A percentile compares a stretch with the other conserved stretches of the same genome.
phyloP scores from a whole-genome alignment of 2,888 invertebrate species.

The Spodoptera picta region DNA sequence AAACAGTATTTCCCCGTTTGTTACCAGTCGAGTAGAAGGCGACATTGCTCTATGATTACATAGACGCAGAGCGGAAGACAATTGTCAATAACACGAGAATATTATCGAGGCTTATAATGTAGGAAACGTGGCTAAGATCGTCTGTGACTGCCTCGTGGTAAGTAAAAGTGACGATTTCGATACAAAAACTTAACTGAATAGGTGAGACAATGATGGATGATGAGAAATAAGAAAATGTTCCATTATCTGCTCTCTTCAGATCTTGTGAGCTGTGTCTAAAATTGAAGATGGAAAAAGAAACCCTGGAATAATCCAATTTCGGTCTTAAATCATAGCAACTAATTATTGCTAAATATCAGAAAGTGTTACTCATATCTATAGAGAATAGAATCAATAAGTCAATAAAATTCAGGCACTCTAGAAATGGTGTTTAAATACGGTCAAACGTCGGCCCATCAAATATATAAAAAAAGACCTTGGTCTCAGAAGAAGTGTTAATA shows the following conservation, averaged over 20 bases:
- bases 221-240: conserved; percentile 13
- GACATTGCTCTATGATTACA: conserved; percentile 44
- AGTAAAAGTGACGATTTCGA: conserved; percentile 33
- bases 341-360: too few relatives aligned
- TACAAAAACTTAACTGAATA: conserved; percentile 4
- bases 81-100: conserved; percentile 45
- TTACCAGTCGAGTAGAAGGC: conserved; percentile 35
- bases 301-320: too few relatives aligned
- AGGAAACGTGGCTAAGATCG: conserved; percentile 38
- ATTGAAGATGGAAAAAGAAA: not conserved
- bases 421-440: too few relatives aligned
- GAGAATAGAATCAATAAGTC: too few relatives aligned
- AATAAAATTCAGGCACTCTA: too few relatives aligned
- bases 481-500: too few relatives aligned
- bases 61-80: conserved; percentile 46
- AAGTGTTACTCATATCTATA: too few relatives aligned
- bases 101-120: conserved; percentile 12
- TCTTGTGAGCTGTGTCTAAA: not conserved
- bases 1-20: conserved; percentile 36
- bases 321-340: too few relatives aligned
- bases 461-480: too few relatives aligned
- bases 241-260: conserved; percentile 5
- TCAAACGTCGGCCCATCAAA: too few relatives aligned
- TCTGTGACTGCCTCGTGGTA: conserved; percentile 11
- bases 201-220: conserved; percentile 10